phyloP scores from a whole-genome alignment of 2,888 invertebrate species.

The Chymomyza fuscimana region DNA sequence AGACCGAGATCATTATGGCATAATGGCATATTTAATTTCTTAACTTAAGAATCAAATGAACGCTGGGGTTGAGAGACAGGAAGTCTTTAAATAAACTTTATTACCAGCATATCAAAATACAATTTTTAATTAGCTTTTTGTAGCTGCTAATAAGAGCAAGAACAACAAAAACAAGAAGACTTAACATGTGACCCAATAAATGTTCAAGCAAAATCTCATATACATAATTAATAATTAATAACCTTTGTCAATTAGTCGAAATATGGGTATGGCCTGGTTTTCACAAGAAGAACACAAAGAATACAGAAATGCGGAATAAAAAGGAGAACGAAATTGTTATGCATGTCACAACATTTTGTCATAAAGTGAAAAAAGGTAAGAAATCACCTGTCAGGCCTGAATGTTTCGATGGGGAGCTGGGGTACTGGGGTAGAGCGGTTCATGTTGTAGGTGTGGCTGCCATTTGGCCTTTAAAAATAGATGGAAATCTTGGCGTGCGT shows the following conservation, averaged over 20 bases:
- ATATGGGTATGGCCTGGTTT: background rate
- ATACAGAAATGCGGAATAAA: background rate
- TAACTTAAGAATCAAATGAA: background rate
- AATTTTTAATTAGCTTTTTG: slow-evolving; percentile 43
- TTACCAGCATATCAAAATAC: slow-evolving; percentile 11
- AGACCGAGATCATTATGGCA: too few relatives aligned
- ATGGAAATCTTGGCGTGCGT: slow-evolving; percentile 43
- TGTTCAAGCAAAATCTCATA: background rate
- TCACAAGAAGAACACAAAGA: background rate
- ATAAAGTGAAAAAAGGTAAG: slow-evolving; percentile 66
- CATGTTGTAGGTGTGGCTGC: slow-evolving; percentile 2
- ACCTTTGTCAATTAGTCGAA: slow-evolving; percentile 58
- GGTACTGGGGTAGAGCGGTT: slow-evolving; percentile 3
- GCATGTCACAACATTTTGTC: slow-evolving; percentile 64
- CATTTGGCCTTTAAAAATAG: slow-evolving; percentile 22
- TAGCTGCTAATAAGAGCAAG: slow-evolving; percentile 19
- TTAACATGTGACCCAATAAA: slow-evolving; percentile 10
- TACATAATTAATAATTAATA: slow-evolving; percentile 70
- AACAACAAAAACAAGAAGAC: slow-evolving; percentile 6
- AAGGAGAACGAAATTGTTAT: slow-evolving; percentile 40
- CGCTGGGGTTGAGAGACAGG: background rate
- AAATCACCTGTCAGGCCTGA: slow-evolving; percentile 34
- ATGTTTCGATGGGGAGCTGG: background rate
- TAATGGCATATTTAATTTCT: background rate
- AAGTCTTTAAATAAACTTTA: slow-evolving; percentile 3